Evolutionary conservation across 2,113 vertebrate genomes (phyloP).

Genomic region (Gymnobelideus leadbeateri): DNA sequence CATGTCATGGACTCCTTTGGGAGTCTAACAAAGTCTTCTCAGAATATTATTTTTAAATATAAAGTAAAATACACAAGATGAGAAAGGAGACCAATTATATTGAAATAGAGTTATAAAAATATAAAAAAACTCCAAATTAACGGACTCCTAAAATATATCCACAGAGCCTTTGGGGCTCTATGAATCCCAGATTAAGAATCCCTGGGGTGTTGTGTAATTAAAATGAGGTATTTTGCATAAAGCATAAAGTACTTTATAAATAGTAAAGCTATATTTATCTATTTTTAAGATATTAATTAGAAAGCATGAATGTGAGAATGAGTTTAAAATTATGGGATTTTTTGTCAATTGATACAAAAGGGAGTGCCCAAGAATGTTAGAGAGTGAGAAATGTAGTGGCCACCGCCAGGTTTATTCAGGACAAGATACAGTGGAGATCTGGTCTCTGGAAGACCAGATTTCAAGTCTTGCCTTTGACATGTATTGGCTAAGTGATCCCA

Average conservation of each 20-base stretch:
- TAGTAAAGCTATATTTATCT: neutral
- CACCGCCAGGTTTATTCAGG: constrained; percentile 39
- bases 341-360: neutral
- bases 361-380: neutral
- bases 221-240: neutral
- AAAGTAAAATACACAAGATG: too few species aligned
- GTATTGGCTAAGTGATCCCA: neutral
- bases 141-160: neutral
- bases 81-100: too few species aligned
- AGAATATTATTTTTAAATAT: too few species aligned
- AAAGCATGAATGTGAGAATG: neutral
- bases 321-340: neutral
- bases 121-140: neutral
- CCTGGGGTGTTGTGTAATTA: neutral
- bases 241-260: neutral
- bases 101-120: neutral
- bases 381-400: neutral
- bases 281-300: neutral
- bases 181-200: neutral
- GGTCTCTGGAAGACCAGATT: neutral
- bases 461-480: neutral
- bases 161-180: neutral
- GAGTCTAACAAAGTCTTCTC: too few species aligned
- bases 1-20: too few species aligned
- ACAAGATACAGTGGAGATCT: neutral